Percentiles rank a stretch among this genome's conserved stretches.
These are phyloP conservation scores for Barypeithes pellucidus DNA, from an alignment of 2,888 invertebrate genomes.

Conservation along the genomic window DNA sequence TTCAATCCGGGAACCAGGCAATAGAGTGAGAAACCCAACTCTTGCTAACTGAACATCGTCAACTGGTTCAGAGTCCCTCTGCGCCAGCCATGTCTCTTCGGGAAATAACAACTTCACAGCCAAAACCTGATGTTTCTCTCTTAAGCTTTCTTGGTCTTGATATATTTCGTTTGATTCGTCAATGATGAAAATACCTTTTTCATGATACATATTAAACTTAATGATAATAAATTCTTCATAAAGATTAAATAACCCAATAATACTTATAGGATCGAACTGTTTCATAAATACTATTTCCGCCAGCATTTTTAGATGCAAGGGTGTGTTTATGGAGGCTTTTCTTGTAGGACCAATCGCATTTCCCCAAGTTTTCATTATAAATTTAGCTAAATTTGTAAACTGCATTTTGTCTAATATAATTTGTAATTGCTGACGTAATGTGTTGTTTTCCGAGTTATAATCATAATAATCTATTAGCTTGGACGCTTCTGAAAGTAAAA, in stretches of 20 bases:
- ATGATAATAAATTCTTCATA: constrained; percentile 35
- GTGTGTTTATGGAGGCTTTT: constrained; percentile 30
- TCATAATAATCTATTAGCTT: background rate
- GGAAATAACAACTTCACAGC: constrained; percentile 19
- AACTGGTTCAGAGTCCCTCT: background rate
- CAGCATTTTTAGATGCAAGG: constrained; percentile 42
- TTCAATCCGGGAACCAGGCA: constrained; percentile 15
- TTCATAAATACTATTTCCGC: constrained; percentile 41
- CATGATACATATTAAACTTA: constrained; percentile 38
- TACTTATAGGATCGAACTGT: constrained; percentile 18
- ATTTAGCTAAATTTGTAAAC: constrained; percentile 14
- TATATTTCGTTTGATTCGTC: constrained; percentile 12
- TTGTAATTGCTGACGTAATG: background rate
- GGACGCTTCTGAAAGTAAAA: background rate
- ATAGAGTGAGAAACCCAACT: constrained; percentile 28
- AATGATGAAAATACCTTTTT: constrained; percentile 32
- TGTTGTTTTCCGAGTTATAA: background rate
- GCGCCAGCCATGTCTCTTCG: background rate
- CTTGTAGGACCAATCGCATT: constrained; percentile 9
- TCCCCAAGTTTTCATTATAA: constrained; percentile 15
- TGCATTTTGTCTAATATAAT: background rate
- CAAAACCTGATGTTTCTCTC: background rate
- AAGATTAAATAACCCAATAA: constrained; percentile 24
- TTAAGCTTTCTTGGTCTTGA: background rate
- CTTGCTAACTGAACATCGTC: constrained; percentile 26